Evolutionary conservation across 2,888 invertebrate genomes (phyloP).

Genomic region (Cremastobaeus sp.): DNA sequence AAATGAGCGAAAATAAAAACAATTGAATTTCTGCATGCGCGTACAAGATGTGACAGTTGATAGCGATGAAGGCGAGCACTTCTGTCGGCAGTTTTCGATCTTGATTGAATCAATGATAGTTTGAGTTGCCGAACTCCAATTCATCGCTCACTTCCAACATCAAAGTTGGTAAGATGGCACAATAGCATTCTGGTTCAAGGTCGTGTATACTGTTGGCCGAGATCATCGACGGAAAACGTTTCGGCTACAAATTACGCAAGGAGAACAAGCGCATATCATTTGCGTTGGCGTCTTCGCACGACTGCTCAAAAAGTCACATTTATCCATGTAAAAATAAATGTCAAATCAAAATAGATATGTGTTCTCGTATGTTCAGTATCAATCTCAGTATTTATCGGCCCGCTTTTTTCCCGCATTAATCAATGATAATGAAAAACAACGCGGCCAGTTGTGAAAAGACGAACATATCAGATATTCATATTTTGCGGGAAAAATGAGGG

Average conservation of each 20-base stretch:
- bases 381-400: no score
- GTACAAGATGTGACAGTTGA: no score
- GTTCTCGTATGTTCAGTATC: conserved; percentile 9
- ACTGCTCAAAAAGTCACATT: conserved; percentile 26
- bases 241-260: conserved; percentile 31
- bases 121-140: conserved; percentile 18
- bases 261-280: conserved; percentile 22
- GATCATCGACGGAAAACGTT: conserved; percentile 25
- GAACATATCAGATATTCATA: no score
- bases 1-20: no score
- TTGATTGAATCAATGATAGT: neutral
- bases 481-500: no score
- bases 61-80: no score
- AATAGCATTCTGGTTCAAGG: conserved; percentile 49
- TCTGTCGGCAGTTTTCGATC: no score
- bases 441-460: no score
- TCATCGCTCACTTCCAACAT: conserved; percentile 17
- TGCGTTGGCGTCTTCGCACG: conserved; percentile 12
- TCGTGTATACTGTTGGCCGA: conserved; percentile 29
- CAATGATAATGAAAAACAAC: no score
- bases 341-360: conserved; percentile 23
- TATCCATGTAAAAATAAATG: conserved; percentile 26
- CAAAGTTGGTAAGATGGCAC: conserved; percentile 23
- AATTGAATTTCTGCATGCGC: no score
- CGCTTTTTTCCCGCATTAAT: no score